These are phyloP conservation scores for Aphidius ervi DNA, from an alignment of 1,140 invertebrate species.

Conservation along the genomic window DNA sequence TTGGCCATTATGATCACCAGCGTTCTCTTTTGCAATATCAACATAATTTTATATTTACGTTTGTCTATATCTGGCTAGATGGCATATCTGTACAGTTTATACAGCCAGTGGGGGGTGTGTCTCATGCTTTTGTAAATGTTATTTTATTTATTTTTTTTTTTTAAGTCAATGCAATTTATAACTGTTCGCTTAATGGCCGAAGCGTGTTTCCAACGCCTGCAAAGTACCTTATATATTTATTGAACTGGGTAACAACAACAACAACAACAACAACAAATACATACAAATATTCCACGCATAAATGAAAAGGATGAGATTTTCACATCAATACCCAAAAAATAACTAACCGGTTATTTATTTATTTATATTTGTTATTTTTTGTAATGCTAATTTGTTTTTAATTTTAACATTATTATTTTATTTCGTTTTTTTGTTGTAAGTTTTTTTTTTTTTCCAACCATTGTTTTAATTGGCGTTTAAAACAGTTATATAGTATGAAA, in stretches of 20 bases:
- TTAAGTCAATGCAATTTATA: slow-evolving; percentile 18
- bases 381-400: too few relatives aligned
- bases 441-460: too few relatives aligned
- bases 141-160: neutral
- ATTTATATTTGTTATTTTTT: neutral
- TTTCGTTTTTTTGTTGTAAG: neutral
- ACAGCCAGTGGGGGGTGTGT: neutral
- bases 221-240: too few relatives aligned
- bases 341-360: too few relatives aligned
- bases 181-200: slow-evolving; percentile 24
- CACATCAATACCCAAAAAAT: too few relatives aligned
- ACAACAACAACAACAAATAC: too few relatives aligned
- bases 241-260: too few relatives aligned
- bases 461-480: slow-evolving; percentile 5
- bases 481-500: slow-evolving; percentile 12
- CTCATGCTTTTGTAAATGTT: neutral
- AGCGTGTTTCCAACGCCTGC: slow-evolving; percentile 20
- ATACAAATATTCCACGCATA: too few relatives aligned
- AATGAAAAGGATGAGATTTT: too few relatives aligned
- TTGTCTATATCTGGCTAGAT: too few relatives aligned
- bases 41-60: too few relatives aligned
- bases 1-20: slow-evolving; percentile 5
- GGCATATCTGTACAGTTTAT: neutral
- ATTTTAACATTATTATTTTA: too few relatives aligned
- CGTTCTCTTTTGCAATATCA: neutral